A percentile compares a stretch with the other conserved stretches of the same genome.
Conservation (phyloP, 2,797 vertebrate genomes). For the Euphonia xanthogaster region DNA sequence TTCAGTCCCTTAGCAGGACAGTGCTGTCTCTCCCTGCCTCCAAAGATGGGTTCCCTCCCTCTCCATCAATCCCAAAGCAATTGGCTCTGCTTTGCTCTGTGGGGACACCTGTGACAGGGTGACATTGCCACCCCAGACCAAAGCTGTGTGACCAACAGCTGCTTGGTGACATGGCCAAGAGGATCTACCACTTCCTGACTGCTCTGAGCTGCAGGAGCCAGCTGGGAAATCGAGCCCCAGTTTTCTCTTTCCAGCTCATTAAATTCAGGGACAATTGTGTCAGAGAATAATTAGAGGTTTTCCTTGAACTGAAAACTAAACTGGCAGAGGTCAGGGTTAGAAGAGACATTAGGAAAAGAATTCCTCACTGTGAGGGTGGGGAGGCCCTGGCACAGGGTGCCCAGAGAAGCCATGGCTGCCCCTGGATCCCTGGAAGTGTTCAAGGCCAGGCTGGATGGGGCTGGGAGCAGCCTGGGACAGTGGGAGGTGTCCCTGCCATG, state of each 20-base stretch:
- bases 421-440: not conserved
- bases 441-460: fast-evolving
- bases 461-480: fast-evolving
- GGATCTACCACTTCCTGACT: not conserved
- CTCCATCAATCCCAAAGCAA: not conserved
- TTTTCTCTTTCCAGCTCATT: not conserved
- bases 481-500: not conserved
- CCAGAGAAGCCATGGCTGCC: not conserved
- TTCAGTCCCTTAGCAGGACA: not conserved
- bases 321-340: not conserved
- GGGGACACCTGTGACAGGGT: not conserved
- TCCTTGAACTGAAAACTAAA: not conserved
- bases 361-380: fast-evolving
- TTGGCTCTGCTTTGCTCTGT: not conserved
- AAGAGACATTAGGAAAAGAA: not conserved
- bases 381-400: not conserved
- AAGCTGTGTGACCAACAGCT: not conserved
- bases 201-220: not conserved
- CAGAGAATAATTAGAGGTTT: not conserved
- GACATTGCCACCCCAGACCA: not conserved
- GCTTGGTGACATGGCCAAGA: not conserved
- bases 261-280: not conserved
- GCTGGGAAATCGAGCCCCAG: not conserved
- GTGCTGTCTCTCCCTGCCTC: not conserved
- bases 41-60: fast-evolving